These are phyloP conservation scores for Xanthia icteritia DNA, from an alignment of 2,888 invertebrate genomes.

Conservation along the genomic window DNA sequence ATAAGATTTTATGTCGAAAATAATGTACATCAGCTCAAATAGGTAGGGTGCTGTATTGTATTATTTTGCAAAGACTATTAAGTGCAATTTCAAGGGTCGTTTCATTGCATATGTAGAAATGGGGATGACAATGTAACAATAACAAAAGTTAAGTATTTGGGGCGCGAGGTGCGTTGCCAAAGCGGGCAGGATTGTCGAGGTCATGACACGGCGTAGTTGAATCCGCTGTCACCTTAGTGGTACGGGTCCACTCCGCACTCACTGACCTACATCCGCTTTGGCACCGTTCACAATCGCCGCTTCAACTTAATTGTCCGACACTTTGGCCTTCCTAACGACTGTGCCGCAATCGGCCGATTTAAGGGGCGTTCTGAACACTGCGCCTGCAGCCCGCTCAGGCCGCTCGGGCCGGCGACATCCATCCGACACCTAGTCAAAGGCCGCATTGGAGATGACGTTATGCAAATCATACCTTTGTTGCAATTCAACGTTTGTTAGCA, in stretches of 20 bases:
- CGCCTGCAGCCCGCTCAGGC: conserved; percentile 77
- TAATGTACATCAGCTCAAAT: conserved; percentile 75
- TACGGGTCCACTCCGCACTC: conserved; percentile 85
- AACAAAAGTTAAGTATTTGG: conserved; percentile 68
- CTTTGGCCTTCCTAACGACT: conserved; percentile 89
- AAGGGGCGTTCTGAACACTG: conserved; percentile 82
- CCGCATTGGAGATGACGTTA: conserved; percentile 82
- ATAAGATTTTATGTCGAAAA: conserved; percentile 84
- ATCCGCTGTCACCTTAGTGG: conserved; percentile 82
- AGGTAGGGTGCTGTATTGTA: conserved; percentile 63
- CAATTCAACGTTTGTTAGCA: conserved; percentile 80
- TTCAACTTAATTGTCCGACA: conserved; percentile 91
- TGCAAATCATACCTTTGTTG: conserved; percentile 81
- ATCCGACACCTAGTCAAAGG: conserved; percentile 78
- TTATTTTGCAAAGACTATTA: conserved; percentile 59
- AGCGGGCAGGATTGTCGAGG: conserved; percentile 77
- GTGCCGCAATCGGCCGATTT: conserved; percentile 89
- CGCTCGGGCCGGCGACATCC: conserved; percentile 78
- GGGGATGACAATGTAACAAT: conserved; percentile 56
- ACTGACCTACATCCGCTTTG: conserved; percentile 90
- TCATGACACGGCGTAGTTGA: conserved; percentile 77
- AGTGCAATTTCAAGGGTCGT: conserved; percentile 44
- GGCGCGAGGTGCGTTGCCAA: conserved; percentile 77
- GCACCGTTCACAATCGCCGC: conserved; percentile 90
- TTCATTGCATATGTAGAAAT: conserved; percentile 58